phyloP scores from a whole-genome alignment of 2,113 vertebrate genomes.

The Athene cunicularia region DNA sequence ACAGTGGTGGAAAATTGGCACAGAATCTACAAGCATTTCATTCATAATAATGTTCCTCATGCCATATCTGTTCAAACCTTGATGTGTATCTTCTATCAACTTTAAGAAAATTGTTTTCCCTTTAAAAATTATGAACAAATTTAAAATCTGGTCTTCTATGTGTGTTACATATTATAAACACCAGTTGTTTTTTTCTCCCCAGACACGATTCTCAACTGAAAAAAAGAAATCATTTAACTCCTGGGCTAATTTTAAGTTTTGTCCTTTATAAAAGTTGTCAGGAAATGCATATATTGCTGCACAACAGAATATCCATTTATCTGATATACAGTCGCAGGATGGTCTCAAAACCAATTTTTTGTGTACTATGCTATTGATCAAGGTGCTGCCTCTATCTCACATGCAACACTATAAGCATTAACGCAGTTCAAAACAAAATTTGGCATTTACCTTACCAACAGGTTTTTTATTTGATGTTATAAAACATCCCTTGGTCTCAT shows the following conservation, averaged over 20 bases:
- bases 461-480: neutral
- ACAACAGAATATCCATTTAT: slow-evolving; percentile 20
- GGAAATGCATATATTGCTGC: slow-evolving; percentile 1
- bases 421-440: slow-evolving; percentile 36
- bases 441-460: slow-evolving; percentile 47
- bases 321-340: slow-evolving; percentile 36
- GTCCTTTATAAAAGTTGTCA: slow-evolving; percentile 16
- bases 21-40: slow-evolving; percentile 76
- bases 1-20: slow-evolving; percentile 83
- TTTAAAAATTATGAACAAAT: slow-evolving; percentile 50
- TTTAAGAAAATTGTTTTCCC: slow-evolving; percentile 45
- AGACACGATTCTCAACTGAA: slow-evolving; percentile 19
- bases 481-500: slow-evolving; percentile 63
- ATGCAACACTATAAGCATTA: slow-evolving; percentile 49
- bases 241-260: slow-evolving; percentile 44
- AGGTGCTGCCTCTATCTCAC: slow-evolving; percentile 46
- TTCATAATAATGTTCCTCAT: slow-evolving; percentile 69
- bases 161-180: slow-evolving; percentile 12
- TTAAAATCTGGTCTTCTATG: slow-evolving; percentile 33
- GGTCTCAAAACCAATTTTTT: slow-evolving; percentile 43
- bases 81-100: slow-evolving; percentile 53
- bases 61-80: slow-evolving; percentile 60
- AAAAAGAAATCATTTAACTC: slow-evolving; percentile 52
- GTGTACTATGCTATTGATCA: slow-evolving; percentile 51
- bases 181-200: neutral